Percentiles rank a stretch among this genome's conserved stretches.
phyloP scores from a whole-genome alignment of 2,797 vertebrate genomes.

The Smutsia gigantea region DNA sequence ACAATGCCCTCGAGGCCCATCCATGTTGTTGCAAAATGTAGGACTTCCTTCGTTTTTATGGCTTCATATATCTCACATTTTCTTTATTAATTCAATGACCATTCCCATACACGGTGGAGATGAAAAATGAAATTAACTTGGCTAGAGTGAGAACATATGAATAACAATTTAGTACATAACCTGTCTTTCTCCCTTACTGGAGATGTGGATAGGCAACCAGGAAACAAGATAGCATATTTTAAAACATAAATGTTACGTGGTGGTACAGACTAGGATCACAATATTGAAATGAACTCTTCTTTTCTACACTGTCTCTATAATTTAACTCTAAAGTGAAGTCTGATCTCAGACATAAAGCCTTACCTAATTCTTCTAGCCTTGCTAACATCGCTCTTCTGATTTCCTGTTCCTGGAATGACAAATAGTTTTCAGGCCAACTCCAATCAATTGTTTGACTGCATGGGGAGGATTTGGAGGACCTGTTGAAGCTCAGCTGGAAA shows the following conservation, averaged over 20 bases:
- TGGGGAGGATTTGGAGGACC: neutral
- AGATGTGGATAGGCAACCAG: neutral
- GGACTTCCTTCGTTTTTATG: neutral
- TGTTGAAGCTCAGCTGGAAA: neutral
- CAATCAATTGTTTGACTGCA: neutral
- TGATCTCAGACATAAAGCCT: neutral
- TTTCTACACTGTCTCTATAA: neutral
- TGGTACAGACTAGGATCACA: neutral
- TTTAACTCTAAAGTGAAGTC: neutral
- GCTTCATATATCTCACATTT: neutral
- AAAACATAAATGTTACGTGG: neutral
- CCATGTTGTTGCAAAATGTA: neutral
- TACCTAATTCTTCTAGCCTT: neutral
- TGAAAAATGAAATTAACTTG: constrained; percentile 19
- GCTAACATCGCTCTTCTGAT: neutral
- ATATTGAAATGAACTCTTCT: neutral
- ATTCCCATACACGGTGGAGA: neutral
- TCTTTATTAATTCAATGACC: neutral
- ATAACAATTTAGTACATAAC: neutral
- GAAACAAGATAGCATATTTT: neutral
- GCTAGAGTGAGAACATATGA: neutral
- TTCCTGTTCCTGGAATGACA: neutral
- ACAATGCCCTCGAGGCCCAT: neutral
- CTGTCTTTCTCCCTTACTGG: neutral
- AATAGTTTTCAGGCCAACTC: neutral